Percentiles rank a stretch among this genome's conserved stretches.
These are phyloP conservation scores for Lasioglossum vierecki DNA, from an alignment of 2,888 invertebrate genomes.

Conservation along the genomic window DNA sequence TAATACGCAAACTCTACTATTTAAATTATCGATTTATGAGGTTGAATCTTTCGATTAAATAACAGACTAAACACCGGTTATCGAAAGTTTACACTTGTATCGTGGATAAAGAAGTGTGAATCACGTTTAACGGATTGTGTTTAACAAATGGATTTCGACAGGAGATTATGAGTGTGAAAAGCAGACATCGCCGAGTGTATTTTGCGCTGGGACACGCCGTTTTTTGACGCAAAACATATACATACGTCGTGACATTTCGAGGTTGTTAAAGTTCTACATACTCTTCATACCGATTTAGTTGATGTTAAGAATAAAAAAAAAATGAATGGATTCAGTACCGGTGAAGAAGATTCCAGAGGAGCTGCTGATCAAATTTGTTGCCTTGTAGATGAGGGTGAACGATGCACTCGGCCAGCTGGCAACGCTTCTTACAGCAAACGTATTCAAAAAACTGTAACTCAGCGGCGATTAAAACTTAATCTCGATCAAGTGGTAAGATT, in stretches of 20 bases:
- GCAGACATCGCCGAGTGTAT: constrained; percentile 45
- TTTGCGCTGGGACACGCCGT: constrained; percentile 50
- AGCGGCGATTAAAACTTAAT: constrained; percentile 94
- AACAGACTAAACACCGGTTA: constrained; percentile 4
- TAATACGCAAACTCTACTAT: constrained; percentile 58
- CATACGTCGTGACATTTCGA: constrained; percentile 44
- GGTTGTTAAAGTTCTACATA: constrained; percentile 64
- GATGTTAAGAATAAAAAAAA: constrained; percentile 58
- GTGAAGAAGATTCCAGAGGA: constrained; percentile 95
- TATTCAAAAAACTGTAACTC: constrained; percentile 97
- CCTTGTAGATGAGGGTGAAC: constrained; percentile 94
- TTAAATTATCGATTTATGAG: constrained; percentile 52
- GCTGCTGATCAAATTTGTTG: constrained; percentile 96
- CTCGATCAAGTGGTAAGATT: constrained; percentile 90
- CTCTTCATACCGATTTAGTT: constrained; percentile 59
- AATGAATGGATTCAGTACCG: constrained; percentile 96
- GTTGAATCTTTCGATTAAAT: constrained; percentile 35
- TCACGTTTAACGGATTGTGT: neutral
- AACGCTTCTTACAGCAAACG: constrained; percentile 98
- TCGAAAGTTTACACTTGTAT: neutral
- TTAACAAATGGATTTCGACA: constrained; percentile 46
- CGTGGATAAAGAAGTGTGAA: constrained; percentile 11
- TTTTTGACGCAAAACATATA: constrained; percentile 54
- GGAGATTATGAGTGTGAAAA: constrained; percentile 51
- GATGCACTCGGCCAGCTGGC: constrained; percentile 94